Evolutionary conservation across 2,888 invertebrate genomes (phyloP).

Genomic region (Hypena proboscidalis): DNA sequence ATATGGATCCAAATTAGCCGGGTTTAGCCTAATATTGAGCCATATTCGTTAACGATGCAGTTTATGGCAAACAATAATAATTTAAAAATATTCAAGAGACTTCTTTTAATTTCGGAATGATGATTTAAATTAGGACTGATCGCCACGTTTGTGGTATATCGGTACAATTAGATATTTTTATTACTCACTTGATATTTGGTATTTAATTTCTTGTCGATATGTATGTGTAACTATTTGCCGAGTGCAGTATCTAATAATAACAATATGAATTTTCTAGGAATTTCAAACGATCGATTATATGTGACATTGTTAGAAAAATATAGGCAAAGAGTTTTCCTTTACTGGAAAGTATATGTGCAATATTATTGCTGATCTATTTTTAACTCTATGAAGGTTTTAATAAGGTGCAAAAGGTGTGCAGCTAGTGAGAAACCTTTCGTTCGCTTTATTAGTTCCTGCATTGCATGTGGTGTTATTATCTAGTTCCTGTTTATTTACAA

Average conservation of each 20-base stretch:
- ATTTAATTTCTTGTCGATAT: too few species aligned
- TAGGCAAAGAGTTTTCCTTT: neutral
- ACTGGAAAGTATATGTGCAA: neutral
- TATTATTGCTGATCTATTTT: neutral
- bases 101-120: too few species aligned
- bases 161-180: too few species aligned
- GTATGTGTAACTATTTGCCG: neutral
- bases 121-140: too few species aligned
- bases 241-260: neutral
- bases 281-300: neutral
- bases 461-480: constrained; percentile 4
- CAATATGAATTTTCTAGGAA: neutral
- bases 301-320: constrained; percentile 2
- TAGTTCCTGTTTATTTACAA: constrained; percentile 9
- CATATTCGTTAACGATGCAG: too few species aligned
- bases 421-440: neutral
- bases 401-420: neutral
- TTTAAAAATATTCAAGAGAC: too few species aligned
- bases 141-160: too few species aligned
- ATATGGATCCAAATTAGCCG: too few species aligned
- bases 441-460: neutral
- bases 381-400: neutral
- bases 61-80: too few species aligned
- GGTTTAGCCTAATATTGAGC: too few species aligned
- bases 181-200: too few species aligned